Base-by-base conservation (phyloP, 2,113 vertebrate species). In the Crotalus helleri region DNA sequence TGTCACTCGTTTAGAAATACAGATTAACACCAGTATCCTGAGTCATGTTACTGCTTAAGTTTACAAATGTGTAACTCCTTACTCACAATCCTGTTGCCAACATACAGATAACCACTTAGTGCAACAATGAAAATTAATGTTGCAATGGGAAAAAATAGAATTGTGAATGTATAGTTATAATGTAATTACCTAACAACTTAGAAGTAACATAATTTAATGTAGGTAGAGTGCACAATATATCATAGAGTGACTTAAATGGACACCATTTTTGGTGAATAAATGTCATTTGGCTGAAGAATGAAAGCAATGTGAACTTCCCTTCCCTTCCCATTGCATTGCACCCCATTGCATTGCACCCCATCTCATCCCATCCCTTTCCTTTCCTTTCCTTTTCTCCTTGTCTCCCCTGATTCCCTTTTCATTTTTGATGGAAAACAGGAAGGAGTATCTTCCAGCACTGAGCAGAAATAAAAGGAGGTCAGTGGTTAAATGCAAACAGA, bases 131-230 rank as follows among this genome's bases (percentile, higher is more conserved):
- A 94, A 95, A 29, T 61, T 3, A 89, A 69, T 95, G 95, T 92
- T 55, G 94, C 92, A 93, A 92, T 90, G 93, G 49, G 49, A 55
- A 51, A 0, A 54, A 46, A 8, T 12, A 33, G 26, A 49, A 19
- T 85, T 49, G 54, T 46, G 59, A 93, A 94, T 64, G 39, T 87
- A 58, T 93, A 69, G 92, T 96, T 95, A 94, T 94, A 94, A 93
- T 95, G 90, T 91, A 97, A 95, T 96, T 96, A 95, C 58, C 92
- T 96, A 85, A 13, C 54, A 95, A 95, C 93, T 96, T 95, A 85
- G 93, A 94, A 96, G 69, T 91, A 46, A 85, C 92, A 17, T 92
- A 92, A 88, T 95, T 96, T 92, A 1, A 21, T 94, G 23, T 33
- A 3, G 33, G 81, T 92, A 91, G 89, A 95, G 59, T 87, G 88